Percentiles rank a stretch among this genome's conserved stretches.
phyloP scores from a whole-genome alignment of 2,888 invertebrate genomes.

The Eugnorisma glareosa region DNA sequence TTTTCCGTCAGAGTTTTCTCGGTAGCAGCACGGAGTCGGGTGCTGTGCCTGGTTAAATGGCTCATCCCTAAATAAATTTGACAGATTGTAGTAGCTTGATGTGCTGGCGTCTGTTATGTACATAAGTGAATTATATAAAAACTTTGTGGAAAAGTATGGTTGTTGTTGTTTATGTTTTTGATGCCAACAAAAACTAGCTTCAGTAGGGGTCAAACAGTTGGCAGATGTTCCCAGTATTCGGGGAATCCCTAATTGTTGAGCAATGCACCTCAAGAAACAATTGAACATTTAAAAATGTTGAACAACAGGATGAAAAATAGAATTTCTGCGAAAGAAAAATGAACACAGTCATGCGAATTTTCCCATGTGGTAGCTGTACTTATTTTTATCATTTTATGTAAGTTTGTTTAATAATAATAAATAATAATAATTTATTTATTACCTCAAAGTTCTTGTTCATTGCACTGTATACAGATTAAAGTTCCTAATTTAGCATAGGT shows the following conservation, averaged over 20 bases:
- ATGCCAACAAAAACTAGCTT: too few species aligned
- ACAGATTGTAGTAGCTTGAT: too few species aligned
- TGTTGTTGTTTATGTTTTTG: neutral
- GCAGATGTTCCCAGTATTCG: neutral
- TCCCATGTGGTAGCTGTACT: neutral
- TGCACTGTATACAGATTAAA: too few species aligned
- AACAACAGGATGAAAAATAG: neutral
- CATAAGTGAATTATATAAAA: neutral
- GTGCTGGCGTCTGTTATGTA: too few species aligned
- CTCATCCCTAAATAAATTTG: too few species aligned
- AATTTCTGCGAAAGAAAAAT: neutral
- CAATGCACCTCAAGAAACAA: constrained; percentile 1
- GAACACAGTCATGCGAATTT: neutral
- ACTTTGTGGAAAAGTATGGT: neutral
- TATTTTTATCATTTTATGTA: neutral
- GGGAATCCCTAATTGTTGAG: constrained; percentile 5
- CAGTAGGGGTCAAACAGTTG: too few species aligned
- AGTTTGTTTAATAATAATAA: too few species aligned
- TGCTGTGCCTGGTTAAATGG: too few species aligned
- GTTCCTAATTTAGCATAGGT: too few species aligned
- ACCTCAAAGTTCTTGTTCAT: too few species aligned
- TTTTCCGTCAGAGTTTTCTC: neutral
- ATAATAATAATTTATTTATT: too few species aligned
- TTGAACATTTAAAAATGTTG: neutral
- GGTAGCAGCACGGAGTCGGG: neutral